These are phyloP conservation scores for Anguilla marmorata DNA, from an alignment of 2,797 vertebrate species.

Conservation along the genomic window DNA sequence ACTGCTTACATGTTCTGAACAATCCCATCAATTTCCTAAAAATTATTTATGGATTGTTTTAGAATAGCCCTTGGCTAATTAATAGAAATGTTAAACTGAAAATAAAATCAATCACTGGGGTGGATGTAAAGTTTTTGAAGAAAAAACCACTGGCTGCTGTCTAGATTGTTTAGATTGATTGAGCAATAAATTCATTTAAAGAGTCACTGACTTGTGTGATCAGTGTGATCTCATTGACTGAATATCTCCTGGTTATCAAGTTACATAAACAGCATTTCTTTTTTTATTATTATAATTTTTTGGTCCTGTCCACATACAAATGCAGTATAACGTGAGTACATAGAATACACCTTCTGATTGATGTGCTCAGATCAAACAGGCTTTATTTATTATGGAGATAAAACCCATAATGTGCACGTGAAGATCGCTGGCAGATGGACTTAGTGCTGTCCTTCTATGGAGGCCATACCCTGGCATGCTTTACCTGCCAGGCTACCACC, in stretches of 20 bases:
- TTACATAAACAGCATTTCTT: background rate
- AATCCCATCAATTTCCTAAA: background rate
- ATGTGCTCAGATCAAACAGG: background rate
- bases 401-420: background rate
- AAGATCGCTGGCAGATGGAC: background rate
- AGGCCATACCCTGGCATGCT: conserved; percentile 19
- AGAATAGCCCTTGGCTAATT: background rate
- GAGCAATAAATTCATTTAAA: background rate
- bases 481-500: conserved; percentile 13
- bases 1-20: background rate
- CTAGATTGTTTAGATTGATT: background rate
- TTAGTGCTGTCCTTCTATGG: conserved; percentile 13
- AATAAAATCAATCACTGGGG: background rate
- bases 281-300: background rate
- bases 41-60: background rate
- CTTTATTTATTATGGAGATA: background rate
- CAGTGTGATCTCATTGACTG: background rate
- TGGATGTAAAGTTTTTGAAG: background rate
- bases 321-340: background rate
- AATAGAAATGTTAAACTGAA: background rate
- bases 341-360: background rate
- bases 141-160: background rate
- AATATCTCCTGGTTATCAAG: background rate
- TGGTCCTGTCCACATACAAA: background rate
- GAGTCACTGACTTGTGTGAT: background rate